Conservation (phyloP, 2,797 vertebrate genomes). For the Bryconaethiops microstoma region DNA sequence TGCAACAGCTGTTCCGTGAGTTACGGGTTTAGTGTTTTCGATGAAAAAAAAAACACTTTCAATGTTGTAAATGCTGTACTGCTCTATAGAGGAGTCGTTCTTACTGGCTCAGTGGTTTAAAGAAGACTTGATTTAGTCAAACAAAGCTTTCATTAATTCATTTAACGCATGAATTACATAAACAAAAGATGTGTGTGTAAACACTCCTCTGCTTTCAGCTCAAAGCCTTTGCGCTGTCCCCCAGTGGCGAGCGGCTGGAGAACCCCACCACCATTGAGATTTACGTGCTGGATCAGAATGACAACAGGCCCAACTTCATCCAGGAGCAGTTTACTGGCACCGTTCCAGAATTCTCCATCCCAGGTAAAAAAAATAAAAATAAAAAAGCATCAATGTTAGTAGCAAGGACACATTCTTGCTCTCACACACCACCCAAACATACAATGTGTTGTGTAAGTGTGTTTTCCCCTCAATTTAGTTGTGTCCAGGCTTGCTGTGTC, state of each 20-base stretch:
- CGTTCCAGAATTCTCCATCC: conserved; percentile 86
- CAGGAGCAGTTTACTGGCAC: conserved; percentile 78
- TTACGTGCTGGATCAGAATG: conserved; percentile 95
- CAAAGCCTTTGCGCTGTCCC: conserved; percentile 91
- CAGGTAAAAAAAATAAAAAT: conserved; percentile 84
- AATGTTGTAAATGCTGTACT: not conserved
- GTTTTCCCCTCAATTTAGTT: no score
- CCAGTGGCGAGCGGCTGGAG: conserved; percentile 88
- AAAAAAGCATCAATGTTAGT: not conserved
- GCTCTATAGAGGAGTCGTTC: not conserved
- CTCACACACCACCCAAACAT: not conserved
- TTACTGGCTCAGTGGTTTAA: not conserved
- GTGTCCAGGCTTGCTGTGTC: no score
- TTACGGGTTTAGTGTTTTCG: conserved; percentile 14
- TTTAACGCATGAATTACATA: not conserved
- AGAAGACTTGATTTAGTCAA: not conserved
- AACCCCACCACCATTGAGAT: conserved; percentile 96
- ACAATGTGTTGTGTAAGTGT: no score
- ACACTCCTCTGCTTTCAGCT: conserved; percentile 76
- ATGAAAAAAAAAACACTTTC: not conserved
- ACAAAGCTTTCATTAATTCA: no score
- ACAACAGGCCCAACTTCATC: conserved; percentile 89
- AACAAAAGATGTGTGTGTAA: no score
- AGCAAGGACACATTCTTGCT: no score
- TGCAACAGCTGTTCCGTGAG: conserved; percentile 34